Conservation (phyloP, 2,113 vertebrate species). For the Phodopus roborovskii region DNA sequence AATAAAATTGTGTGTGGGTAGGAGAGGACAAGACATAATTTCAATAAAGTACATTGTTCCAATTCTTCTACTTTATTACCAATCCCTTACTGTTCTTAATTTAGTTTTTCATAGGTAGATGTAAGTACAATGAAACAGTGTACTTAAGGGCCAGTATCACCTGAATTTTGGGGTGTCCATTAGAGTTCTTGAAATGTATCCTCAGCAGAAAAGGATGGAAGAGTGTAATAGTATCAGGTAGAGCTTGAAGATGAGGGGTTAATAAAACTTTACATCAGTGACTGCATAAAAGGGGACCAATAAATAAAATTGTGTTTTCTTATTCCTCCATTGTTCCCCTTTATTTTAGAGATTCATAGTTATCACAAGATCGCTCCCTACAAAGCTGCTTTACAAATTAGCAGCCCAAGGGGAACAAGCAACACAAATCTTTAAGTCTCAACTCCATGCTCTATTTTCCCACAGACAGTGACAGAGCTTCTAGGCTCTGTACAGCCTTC, state of each 20-base stretch:
- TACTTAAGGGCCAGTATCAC: neutral
- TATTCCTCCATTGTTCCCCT: neutral
- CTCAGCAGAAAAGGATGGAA: neutral
- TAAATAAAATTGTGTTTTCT: neutral
- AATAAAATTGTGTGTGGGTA: no score
- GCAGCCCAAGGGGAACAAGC: neutral
- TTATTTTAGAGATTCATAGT: neutral
- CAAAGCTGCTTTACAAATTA: neutral
- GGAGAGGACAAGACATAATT: neutral
- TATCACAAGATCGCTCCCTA: neutral
- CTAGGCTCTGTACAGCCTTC: neutral
- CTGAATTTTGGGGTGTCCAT: neutral
- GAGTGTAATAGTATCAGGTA: neutral
- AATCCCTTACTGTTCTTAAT: neutral
- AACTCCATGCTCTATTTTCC: constrained; percentile 18
- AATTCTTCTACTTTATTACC: neutral
- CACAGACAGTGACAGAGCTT: neutral
- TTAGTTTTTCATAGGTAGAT: neutral
- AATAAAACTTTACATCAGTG: neutral
- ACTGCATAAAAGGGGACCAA: neutral
- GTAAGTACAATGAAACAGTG: neutral
- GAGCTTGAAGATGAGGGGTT: neutral
- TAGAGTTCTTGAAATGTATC: neutral
- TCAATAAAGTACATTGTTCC: neutral
- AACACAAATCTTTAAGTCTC: constrained; percentile 17